Evolutionary conservation across 2,113 vertebrate genomes (phyloP).

Genomic region (Ophthalmotilapia sp.): DNA sequence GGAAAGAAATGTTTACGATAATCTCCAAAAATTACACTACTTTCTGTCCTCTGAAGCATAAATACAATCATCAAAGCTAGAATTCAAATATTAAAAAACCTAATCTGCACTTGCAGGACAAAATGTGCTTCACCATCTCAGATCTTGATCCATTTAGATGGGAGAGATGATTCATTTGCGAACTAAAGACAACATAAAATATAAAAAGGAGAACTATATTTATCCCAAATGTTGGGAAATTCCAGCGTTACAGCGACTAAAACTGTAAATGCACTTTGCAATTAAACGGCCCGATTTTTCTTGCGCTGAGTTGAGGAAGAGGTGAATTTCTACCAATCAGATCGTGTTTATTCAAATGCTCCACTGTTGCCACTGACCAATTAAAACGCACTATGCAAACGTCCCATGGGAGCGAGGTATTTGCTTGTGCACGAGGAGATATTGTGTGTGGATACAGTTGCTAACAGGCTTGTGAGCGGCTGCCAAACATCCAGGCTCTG

Average conservation of each 20-base stretch:
- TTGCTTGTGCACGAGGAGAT: not conserved
- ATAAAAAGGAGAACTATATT: not conserved
- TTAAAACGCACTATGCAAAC: not conserved
- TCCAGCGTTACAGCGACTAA: not conserved
- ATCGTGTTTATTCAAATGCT: not conserved
- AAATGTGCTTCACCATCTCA: not conserved
- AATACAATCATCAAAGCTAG: not conserved
- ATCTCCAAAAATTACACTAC: not conserved
- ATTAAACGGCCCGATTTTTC: fast-evolving
- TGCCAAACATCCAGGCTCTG: not conserved
- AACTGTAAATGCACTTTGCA: not conserved
- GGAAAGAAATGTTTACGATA: not conserved
- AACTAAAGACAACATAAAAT: not conserved
- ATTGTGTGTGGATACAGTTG: not conserved
- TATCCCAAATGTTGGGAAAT: not conserved
- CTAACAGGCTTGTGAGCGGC: not conserved
- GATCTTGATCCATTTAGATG: not conserved
- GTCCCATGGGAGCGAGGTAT: fast-evolving
- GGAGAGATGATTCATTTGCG: not conserved
- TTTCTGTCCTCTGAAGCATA: not conserved
- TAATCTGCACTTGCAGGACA: not conserved
- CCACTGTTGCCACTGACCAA: not conserved
- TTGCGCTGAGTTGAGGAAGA: not conserved
- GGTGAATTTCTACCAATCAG: not conserved
- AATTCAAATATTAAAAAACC: not conserved